Evolutionary conservation across 2,113 vertebrate genomes (phyloP), one percentile per base, ranked within the genome.

Genomic region (Hassar affinis): DNA sequence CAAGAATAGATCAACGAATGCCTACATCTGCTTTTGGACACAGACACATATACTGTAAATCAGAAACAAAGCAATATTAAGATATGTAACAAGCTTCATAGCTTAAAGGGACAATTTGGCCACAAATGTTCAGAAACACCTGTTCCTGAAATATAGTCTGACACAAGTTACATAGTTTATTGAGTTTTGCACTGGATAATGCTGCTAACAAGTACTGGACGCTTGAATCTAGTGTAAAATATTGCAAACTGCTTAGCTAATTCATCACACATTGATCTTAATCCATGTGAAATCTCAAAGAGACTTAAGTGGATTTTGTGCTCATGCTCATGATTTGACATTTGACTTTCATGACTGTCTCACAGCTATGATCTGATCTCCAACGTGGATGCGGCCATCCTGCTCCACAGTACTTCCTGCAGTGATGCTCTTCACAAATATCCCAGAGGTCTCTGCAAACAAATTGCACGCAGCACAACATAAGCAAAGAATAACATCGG

Each of bases 391-490:
- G 85, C 95, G 95, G 76, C 97, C 97, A 91, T 98, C 96, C 76
- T 96, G 95, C 85, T 98, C 97, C 71, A 96, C 96, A 54, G 95
- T 91, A 89, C 98, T 98, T 90, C 94, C 96, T 91, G 96, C 97
- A 54, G 96, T 96, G 76, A 99, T 97, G 90, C 96, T 99, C 92
- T 97, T 99, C 83, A 99, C 98, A 89, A 96, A 96, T 88, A 98
- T 96, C 77, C 98, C 98, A 84, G 96, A 97, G 90, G 96, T 95
- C 45, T 97, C 98, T 99, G 90, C 76, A 9, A 42, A 64, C 30
- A 74, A 38, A 77, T 35, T 56, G 52, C 49, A 51, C 25, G 38
- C 62, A 57, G 59, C 75, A 27, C 49, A 38, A 68, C 15, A 49
- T 33, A 76, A 54, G 54, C 14, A 71, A n/a, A 35, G 42, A 18